phyloP scores from a whole-genome alignment of 1,140 invertebrate genomes.

The Polypedilum vanderplanki region DNA sequence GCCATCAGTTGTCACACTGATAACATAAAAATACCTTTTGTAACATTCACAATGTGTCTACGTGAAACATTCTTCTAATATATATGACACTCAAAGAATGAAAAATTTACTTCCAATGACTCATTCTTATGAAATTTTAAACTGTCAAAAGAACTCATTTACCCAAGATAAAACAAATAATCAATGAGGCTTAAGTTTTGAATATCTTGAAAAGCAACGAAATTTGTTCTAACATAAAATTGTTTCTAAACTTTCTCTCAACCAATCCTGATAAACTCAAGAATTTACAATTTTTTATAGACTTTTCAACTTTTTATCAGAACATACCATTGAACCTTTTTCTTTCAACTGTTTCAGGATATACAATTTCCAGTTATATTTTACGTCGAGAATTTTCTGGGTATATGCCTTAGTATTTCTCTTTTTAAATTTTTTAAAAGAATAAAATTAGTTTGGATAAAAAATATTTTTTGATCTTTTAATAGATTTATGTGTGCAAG shows the following conservation, averaged over 20 bases:
- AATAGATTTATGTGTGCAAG: too few species aligned
- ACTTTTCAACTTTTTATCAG: neutral
- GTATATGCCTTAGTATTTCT: too few species aligned
- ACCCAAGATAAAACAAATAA: neutral
- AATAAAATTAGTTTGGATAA: too few species aligned
- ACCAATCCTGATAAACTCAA: neutral
- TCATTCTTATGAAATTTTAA: constrained; percentile 6
- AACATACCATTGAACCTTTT: constrained; percentile 15
- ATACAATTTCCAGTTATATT: too few species aligned
- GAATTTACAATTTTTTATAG: constrained; percentile 17
- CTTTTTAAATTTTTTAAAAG: too few species aligned
- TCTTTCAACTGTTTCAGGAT: too few species aligned
- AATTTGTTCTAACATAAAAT: neutral
- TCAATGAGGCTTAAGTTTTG: neutral
- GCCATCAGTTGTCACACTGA: constrained; percentile 26
- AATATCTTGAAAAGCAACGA: neutral
- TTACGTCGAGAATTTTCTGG: too few species aligned
- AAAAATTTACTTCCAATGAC: neutral
- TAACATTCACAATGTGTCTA: too few species aligned
- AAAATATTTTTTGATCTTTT: too few species aligned
- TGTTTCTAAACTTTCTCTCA: neutral
- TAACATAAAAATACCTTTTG: neutral
- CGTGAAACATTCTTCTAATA: neutral
- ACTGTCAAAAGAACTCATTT: neutral
- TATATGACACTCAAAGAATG: neutral